phyloP scores from a whole-genome alignment of 2,113 vertebrate species.

The Nothobranchius furzeri region DNA sequence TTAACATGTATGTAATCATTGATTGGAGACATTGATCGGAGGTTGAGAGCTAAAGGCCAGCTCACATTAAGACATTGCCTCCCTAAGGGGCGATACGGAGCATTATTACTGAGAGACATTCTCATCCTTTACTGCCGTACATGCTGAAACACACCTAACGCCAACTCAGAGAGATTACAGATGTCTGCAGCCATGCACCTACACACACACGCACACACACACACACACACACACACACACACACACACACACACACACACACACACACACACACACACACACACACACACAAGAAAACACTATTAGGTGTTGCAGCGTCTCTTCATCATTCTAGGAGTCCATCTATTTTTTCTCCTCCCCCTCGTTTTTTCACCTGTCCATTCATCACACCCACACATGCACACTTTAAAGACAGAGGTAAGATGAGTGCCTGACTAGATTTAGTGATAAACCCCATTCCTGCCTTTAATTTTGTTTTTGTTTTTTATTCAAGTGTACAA shows the following conservation, averaged over 20 bases:
- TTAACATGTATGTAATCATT: slow-evolving; percentile 80
- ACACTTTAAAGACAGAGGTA: slow-evolving; percentile 36
- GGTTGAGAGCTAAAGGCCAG: slow-evolving; percentile 75
- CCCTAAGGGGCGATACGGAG: slow-evolving; percentile 69
- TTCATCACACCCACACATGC: slow-evolving; percentile 69
- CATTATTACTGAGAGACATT: slow-evolving; percentile 69
- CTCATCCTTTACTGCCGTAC: slow-evolving; percentile 53
- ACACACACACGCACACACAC: slow-evolving; percentile 13
- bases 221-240: slow-evolving; percentile 8
- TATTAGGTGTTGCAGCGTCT: slow-evolving; percentile 47
- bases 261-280: slow-evolving; percentile 15
- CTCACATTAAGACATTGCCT: slow-evolving; percentile 71
- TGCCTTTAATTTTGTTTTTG: background rate
- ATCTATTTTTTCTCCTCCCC: slow-evolving; percentile 59
- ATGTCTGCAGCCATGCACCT: slow-evolving; percentile 22
- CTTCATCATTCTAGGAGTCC: slow-evolving; percentile 61
- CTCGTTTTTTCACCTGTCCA: slow-evolving; percentile 53
- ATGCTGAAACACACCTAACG: slow-evolving; percentile 52
- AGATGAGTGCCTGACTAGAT: slow-evolving; percentile 13
- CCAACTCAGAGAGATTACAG: slow-evolving; percentile 38
- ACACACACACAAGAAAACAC: slow-evolving; percentile 4
- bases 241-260: slow-evolving; percentile 6
- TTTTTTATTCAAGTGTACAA: background rate
- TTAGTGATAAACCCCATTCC: slow-evolving; percentile 4
- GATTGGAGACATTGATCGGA: slow-evolving; percentile 73